These are phyloP conservation scores for Sebastes matsubarae DNA, from an alignment of 2,797 vertebrate species.

Conservation along the genomic window DNA sequence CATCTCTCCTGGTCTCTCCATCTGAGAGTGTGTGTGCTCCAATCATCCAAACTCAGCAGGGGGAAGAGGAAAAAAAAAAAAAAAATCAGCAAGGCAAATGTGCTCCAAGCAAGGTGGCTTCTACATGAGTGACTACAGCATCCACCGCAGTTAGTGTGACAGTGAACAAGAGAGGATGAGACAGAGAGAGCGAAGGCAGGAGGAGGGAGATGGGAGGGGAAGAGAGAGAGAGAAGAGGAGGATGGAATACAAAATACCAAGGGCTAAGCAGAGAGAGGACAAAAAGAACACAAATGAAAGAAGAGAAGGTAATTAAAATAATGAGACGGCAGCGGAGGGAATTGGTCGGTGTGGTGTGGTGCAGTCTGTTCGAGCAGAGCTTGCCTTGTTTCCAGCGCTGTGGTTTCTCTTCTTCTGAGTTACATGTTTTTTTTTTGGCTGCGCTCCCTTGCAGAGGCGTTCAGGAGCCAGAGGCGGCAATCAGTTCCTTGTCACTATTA, in stretches of 20 bases:
- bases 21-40: constrained; percentile 38
- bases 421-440: constrained; percentile 20
- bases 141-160: constrained; percentile 73
- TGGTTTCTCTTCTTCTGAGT: constrained; percentile 48
- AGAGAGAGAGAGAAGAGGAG: constrained; percentile 48
- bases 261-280: constrained; percentile 43
- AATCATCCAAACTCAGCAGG: constrained; percentile 59
- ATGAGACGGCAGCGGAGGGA: constrained; percentile 40
- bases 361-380: constrained; percentile 31
- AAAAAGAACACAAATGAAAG: constrained; percentile 41
- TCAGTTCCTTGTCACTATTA: constrained; percentile 54
- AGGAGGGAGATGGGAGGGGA: constrained; percentile 42
- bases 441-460: constrained; percentile 15
- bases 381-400: constrained; percentile 34
- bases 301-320: constrained; percentile 63
- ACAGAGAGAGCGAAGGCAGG: constrained; percentile 56
- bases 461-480: constrained; percentile 31
- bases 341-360: constrained; percentile 24
- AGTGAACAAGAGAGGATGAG: constrained; percentile 72
- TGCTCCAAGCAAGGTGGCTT: constrained; percentile 75
- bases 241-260: constrained; percentile 70
- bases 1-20: constrained; percentile 25
- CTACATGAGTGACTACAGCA: constrained; percentile 73
- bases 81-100: constrained; percentile 55
- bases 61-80: not conserved